Base-by-base conservation (phyloP, 2,797 vertebrate species). In the Synanceia verrucosa region DNA sequence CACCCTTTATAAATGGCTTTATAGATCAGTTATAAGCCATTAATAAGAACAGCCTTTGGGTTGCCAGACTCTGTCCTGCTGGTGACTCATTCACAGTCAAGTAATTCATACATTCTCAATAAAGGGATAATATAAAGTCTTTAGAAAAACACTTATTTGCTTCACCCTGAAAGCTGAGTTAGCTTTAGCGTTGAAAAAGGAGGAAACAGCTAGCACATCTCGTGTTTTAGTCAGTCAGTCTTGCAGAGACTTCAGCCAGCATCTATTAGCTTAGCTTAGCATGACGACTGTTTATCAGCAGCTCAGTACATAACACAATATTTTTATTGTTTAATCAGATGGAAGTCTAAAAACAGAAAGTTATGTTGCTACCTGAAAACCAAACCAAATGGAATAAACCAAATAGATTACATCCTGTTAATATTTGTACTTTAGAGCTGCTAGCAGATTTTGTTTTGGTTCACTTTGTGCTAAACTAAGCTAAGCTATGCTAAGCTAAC, bases 21-120 rank as follows among this genome's bases (percentile, higher is more conserved):
- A 47, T 33, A 69, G 29, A 77, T 76, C 13, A 41, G 43, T 51
- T 73, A 51, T 36, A 51, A 76, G 53, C 26, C 2, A 13, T 31
- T 29, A 11, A 23, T 19, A 34, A 52, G 1, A 33, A 55, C 9
- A 19, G 6, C 10, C 7, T 37, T 56, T 68, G 14, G 13, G 18
- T 57, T 57, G 44, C 26, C 29, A 73, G 18, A 41, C 39, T 65
- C 8, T 51, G 36, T 51, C 31, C 50, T 43, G 34, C 12, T 34
- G 3, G 12, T 43, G 2, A 37, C 10, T 56, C 28, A 56, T 65
- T 65, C 18, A 23, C 6, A 28, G 28, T 29, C 14, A 19, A 44
- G 47, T 41, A 6, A 57, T 26, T 44, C 28, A 56, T 23, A 28
- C 24, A 28, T 57, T 10, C 46, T 23, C 8, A n/a, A 47, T 14